These are phyloP conservation scores for Ophion slaviceki DNA, from an alignment of 2,888 invertebrate genomes.

Conservation along the genomic window DNA sequence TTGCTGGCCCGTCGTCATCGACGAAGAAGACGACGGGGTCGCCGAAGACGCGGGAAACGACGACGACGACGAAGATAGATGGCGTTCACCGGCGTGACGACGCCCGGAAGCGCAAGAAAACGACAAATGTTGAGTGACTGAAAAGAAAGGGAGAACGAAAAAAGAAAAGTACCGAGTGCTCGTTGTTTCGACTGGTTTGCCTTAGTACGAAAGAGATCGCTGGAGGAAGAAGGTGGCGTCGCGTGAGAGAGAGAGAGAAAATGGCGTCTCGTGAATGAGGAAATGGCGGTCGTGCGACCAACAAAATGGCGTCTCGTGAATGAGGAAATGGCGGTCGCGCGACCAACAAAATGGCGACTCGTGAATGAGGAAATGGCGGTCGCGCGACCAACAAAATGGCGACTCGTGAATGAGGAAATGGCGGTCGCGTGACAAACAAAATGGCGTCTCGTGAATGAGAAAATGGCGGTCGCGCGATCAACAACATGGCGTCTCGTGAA, in stretches of 20 bases:
- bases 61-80: conserved; percentile 26
- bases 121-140: not conserved
- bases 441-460: too few relatives aligned
- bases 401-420: conserved; percentile 28
- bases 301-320: too few relatives aligned
- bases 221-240: conserved; percentile 8
- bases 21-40: conserved; percentile 64
- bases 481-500: too few relatives aligned
- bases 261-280: conserved; percentile 35
- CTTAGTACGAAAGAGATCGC: conserved; percentile 29
- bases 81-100: not conserved
- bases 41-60: conserved; percentile 61
- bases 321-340: too few relatives aligned
- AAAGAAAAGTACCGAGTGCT: not conserved
- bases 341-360: too few relatives aligned
- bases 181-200: conserved; percentile 26
- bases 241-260: not conserved
- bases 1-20: conserved; percentile 34
- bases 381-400: not conserved
- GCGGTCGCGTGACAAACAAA: too few relatives aligned
- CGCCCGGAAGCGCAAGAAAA: not conserved
- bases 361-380: too few relatives aligned
- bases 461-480: too few relatives aligned
- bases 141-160: not conserved
- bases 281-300: too few relatives aligned